phyloP scores from a whole-genome alignment of 2,888 invertebrate species.

The Drosophila recens region DNA sequence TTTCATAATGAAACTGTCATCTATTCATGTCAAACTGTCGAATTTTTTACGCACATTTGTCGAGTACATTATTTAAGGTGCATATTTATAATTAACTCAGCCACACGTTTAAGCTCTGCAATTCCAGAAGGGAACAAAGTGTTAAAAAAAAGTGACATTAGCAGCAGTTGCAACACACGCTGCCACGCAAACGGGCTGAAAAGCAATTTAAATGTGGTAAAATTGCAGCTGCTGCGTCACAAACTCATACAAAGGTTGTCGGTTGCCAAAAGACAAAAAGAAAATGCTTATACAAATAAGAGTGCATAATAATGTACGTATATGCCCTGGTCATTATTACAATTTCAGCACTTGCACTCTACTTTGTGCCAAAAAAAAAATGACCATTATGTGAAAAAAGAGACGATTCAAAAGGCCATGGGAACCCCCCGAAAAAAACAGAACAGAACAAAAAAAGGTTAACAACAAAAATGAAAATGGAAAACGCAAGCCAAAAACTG shows the following conservation, averaged over 20 bases:
- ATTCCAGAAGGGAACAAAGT: neutral
- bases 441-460: conserved; percentile 30
- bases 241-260: neutral
- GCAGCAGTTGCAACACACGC: conserved; percentile 18
- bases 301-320: conserved; percentile 11
- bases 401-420: conserved; percentile 8
- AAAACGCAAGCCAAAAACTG: conserved; percentile 35
- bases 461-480: conserved; percentile 22
- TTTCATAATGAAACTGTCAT: neutral
- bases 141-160: conserved; percentile 28
- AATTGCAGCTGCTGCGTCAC: conserved; percentile 19
- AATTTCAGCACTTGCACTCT: conserved; percentile 62
- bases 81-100: neutral
- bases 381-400: conserved; percentile 33
- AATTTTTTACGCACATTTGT: neutral
- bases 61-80: neutral
- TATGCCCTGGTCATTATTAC: conserved; percentile 43
- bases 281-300: neutral
- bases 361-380: conserved; percentile 44
- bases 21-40: neutral
- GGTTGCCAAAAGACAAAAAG: conserved; percentile 5
- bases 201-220: conserved; percentile 39
- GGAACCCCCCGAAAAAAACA: conserved; percentile 10
- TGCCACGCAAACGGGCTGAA: conserved; percentile 7
- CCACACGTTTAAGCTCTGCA: neutral